Evolutionary conservation across 2,888 invertebrate species (phyloP).

Genomic region (Drosophila mimetica): DNA sequence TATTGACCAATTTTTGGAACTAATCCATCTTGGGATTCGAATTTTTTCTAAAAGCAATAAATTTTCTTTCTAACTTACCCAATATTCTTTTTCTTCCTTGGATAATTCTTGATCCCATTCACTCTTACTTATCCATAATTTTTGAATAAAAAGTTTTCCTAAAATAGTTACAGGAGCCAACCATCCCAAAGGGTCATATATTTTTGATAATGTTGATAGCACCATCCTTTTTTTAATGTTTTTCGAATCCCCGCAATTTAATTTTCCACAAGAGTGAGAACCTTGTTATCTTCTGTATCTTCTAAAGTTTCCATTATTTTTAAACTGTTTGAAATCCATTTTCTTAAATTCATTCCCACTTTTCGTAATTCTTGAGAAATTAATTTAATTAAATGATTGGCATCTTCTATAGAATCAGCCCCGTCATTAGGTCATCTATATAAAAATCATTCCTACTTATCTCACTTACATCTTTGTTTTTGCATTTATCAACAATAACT

Average conservation of each 20-base stretch:
- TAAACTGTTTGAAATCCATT: not conserved
- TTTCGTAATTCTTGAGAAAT: not conserved
- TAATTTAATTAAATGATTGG: not conserved
- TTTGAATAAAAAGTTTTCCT: constrained; percentile 13
- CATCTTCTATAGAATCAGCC: not conserved
- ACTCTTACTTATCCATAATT: constrained; percentile 9
- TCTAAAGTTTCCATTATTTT: constrained; percentile 1
- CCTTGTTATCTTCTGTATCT: constrained; percentile 4
- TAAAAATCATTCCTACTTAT: too few relatives aligned
- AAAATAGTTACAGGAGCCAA: constrained; percentile 10
- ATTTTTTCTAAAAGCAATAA: not conserved
- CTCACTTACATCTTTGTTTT: too few relatives aligned
- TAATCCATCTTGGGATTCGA: constrained; percentile 4
- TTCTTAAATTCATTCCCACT: not conserved
- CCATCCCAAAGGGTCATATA: constrained; percentile 12
- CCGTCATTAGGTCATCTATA: constrained; percentile 1
- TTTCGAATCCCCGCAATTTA: not conserved
- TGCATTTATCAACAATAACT: too few relatives aligned
- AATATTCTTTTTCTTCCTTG: constrained; percentile 1
- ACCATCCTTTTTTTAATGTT: not conserved
- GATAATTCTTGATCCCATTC: constrained; percentile 1
- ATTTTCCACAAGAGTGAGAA: constrained; percentile 2
- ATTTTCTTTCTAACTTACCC: not conserved
- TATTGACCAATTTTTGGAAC: not conserved
- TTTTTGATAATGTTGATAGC: constrained; percentile 4